phyloP scores from a whole-genome alignment of 2,888 invertebrate genomes.

The Lasioglossum oenotherae region DNA sequence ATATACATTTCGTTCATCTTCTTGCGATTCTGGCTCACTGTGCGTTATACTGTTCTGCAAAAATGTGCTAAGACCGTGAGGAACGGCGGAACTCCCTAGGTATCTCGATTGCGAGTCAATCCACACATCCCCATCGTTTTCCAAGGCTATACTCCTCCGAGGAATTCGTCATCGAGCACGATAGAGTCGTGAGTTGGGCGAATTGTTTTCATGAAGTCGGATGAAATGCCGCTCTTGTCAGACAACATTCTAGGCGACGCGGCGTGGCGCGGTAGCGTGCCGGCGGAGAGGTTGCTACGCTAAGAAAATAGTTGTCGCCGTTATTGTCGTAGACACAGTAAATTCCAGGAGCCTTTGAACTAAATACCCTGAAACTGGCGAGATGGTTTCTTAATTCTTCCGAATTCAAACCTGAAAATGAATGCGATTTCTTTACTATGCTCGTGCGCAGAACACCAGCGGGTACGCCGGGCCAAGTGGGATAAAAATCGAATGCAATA shows the following conservation, averaged over 20 bases:
- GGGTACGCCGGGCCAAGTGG: background rate
- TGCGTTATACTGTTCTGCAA: too few relatives aligned
- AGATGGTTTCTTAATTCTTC: conserved; percentile 59
- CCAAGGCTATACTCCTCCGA: background rate
- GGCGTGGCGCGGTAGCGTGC: background rate
- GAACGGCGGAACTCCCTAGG: background rate
- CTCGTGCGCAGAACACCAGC: background rate
- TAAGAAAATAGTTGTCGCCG: conserved; percentile 60
- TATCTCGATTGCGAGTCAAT: background rate
- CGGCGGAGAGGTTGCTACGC: conserved; percentile 28
- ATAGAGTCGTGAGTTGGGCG: background rate
- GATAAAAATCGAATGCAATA: too few relatives aligned
- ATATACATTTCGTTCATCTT: too few relatives aligned
- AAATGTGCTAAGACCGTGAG: too few relatives aligned
- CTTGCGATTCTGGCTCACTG: too few relatives aligned
- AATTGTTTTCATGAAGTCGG: conserved; percentile 31
- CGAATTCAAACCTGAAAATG: conserved; percentile 3
- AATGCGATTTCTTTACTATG: background rate
- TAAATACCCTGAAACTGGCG: conserved; percentile 37
- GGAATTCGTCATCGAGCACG: background rate
- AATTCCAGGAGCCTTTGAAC: conserved; percentile 65
- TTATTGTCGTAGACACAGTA: conserved; percentile 50
- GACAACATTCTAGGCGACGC: conserved; percentile 36
- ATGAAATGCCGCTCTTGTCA: conserved; percentile 33
- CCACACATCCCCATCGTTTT: background rate